Percentiles rank a stretch among this genome's conserved stretches.
These are phyloP conservation scores for Melanotaenia boesemani DNA, from an alignment of 2,797 vertebrate genomes.

Conservation along the genomic window DNA sequence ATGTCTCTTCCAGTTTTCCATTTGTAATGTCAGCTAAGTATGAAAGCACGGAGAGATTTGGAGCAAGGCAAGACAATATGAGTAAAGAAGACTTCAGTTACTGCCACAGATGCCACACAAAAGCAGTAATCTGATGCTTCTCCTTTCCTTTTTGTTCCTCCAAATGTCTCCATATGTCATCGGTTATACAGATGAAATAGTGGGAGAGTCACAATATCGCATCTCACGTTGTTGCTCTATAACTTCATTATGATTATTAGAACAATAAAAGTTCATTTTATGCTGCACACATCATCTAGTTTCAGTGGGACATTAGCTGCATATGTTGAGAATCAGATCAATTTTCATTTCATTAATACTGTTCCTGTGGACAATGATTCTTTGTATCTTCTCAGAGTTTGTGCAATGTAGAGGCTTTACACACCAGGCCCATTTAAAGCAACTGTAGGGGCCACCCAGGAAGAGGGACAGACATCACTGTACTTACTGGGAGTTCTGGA, in stretches of 20 bases:
- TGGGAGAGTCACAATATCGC: slow-evolving; percentile 15
- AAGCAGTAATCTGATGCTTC: slow-evolving; percentile 35
- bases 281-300: slow-evolving; percentile 15
- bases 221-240: slow-evolving; percentile 35
- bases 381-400: slow-evolving; percentile 45
- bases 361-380: slow-evolving; percentile 35
- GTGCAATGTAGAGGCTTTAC: slow-evolving; percentile 52
- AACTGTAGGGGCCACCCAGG: slow-evolving; percentile 78
- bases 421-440: slow-evolving; percentile 58
- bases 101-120: slow-evolving; percentile 68
- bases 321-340: slow-evolving; percentile 26
- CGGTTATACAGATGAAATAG: slow-evolving; percentile 41
- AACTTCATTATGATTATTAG: slow-evolving; percentile 19
- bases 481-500: slow-evolving; percentile 70
- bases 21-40: slow-evolving; percentile 59
- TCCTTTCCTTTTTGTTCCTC: slow-evolving; percentile 31
- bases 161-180: slow-evolving; percentile 40
- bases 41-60: slow-evolving; percentile 44
- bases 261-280: slow-evolving; percentile 20
- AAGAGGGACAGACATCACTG: slow-evolving; percentile 54
- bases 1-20: slow-evolving; percentile 43
- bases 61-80: slow-evolving; percentile 42
- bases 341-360: slow-evolving; percentile 44
- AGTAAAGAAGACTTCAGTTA: slow-evolving; percentile 62
- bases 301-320: slow-evolving; percentile 14